Percentiles rank a stretch among this genome's conserved stretches.
phyloP scores from a whole-genome alignment of 1,140 invertebrate species.

The Drosophila virilis region DNA sequence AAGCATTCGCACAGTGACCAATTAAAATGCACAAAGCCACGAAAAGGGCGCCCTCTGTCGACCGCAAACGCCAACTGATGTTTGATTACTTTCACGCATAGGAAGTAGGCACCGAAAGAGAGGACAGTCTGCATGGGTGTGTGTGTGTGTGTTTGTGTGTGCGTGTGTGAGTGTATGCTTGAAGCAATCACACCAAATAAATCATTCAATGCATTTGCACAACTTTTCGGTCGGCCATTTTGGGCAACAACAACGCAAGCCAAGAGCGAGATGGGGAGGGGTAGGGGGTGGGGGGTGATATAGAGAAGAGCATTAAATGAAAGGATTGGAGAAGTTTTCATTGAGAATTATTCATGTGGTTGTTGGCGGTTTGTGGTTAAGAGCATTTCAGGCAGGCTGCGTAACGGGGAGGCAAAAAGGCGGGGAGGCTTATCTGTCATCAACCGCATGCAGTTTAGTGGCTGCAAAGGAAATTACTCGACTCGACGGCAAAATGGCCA shows the following conservation, averaged over 20 bases:
- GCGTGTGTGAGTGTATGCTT: constrained; percentile 41
- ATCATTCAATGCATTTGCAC: constrained; percentile 78
- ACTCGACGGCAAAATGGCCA: constrained; percentile 69
- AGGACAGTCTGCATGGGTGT: neutral
- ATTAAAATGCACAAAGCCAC: constrained; percentile 76
- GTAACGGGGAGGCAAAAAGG: neutral
- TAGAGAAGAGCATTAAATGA: constrained; percentile 5
- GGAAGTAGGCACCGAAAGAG: constrained; percentile 14
- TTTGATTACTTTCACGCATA: constrained; percentile 64
- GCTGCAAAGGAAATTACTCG: constrained; percentile 73
- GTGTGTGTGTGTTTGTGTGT: constrained; percentile 4
- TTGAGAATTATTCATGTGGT: constrained; percentile 72
- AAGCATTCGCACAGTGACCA: constrained; percentile 62
- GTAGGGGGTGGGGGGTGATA: neutral
- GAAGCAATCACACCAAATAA: constrained; percentile 80
- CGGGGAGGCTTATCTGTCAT: constrained; percentile 67
- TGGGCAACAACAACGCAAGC: constrained; percentile 26
- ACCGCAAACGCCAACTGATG: constrained; percentile 65
- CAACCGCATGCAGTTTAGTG: constrained; percentile 80
- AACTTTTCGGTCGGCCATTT: constrained; percentile 59
- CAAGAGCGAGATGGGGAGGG: neutral
- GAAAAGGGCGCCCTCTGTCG: constrained; percentile 65
- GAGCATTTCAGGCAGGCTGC: constrained; percentile 1
- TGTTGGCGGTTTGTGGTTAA: constrained; percentile 45
- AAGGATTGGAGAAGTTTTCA: constrained; percentile 30